Conservation (phyloP, 1,140 invertebrate species). For the Cyclargus thomasi region DNA sequence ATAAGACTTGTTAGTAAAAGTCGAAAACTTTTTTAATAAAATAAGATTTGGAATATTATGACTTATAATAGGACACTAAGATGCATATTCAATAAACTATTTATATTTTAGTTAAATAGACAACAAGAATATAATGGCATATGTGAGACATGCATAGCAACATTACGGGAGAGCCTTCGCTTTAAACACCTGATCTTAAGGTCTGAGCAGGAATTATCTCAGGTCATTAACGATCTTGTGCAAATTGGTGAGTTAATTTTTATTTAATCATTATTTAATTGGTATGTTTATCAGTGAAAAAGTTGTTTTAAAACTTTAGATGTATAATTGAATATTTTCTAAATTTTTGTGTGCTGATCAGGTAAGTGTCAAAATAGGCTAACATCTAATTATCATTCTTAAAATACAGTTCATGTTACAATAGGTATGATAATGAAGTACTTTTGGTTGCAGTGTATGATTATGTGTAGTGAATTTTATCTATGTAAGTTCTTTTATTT, state of each 20-base stretch:
- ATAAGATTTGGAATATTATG: too few relatives aligned
- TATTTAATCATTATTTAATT: neutral
- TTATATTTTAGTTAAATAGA: constrained; percentile 20
- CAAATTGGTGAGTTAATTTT: constrained; percentile 15
- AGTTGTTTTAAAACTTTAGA: neutral
- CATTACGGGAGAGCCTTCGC: constrained; percentile 22
- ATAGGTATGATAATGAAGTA: too few relatives aligned
- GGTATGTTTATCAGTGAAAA: neutral
- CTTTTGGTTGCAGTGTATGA: too few relatives aligned
- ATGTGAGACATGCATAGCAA: constrained; percentile 28
- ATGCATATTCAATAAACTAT: neutral
- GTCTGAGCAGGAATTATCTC: constrained; percentile 25
- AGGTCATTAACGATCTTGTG: constrained; percentile 16
- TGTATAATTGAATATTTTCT: neutral
- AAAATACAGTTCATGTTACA: too few relatives aligned
- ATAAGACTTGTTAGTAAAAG: too few relatives aligned
- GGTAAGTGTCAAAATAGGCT: neutral
- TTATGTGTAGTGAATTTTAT: too few relatives aligned
- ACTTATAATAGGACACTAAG: too few relatives aligned
- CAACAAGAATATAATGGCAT: constrained; percentile 22
- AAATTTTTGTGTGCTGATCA: neutral
- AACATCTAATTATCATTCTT: neutral
- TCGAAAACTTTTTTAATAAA: too few relatives aligned
- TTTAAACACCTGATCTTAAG: constrained; percentile 27
- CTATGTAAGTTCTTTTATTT: too few relatives aligned